phyloP scores from a whole-genome alignment of 2,888 invertebrate genomes.

The Hartigia nigra region DNA sequence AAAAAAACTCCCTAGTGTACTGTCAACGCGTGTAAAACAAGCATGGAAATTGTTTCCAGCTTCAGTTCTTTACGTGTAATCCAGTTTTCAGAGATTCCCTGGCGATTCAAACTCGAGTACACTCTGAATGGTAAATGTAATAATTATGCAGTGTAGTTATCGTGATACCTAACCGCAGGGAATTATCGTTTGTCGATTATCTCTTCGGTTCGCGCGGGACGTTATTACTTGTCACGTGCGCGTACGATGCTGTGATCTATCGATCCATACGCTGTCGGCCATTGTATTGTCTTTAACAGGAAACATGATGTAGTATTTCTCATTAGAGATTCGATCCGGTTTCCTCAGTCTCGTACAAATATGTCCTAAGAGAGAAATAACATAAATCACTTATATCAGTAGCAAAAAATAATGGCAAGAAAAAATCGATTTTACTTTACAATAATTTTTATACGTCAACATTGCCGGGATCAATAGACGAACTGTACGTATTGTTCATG shows the following conservation, averaged over 20 bases:
- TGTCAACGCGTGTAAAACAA: background rate
- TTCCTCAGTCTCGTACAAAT: background rate
- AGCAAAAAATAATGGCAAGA: background rate
- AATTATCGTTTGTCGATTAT: background rate
- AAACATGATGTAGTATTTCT: background rate
- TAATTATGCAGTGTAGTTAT: background rate
- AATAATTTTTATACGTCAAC: background rate
- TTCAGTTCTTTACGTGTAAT: background rate
- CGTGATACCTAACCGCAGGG: background rate
- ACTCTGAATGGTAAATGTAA: background rate
- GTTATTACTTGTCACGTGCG: slow-evolving; percentile 1
- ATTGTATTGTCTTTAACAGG: background rate
- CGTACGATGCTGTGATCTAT: background rate
- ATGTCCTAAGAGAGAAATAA: background rate
- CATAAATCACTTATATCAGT: background rate
- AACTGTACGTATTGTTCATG: background rate
- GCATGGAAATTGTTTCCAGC: background rate
- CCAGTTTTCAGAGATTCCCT: background rate
- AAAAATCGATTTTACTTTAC: background rate
- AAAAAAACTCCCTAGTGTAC: background rate
- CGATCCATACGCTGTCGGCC: background rate
- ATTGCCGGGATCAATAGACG: background rate
- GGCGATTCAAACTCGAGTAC: background rate
- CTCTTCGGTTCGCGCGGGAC: slow-evolving; percentile 6
- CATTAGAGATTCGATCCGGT: background rate